A percentile compares a stretch with the other conserved stretches of the same genome.
Conservation (phyloP, 2,113 vertebrate genomes). For the Cyanistes caeruleus region DNA sequence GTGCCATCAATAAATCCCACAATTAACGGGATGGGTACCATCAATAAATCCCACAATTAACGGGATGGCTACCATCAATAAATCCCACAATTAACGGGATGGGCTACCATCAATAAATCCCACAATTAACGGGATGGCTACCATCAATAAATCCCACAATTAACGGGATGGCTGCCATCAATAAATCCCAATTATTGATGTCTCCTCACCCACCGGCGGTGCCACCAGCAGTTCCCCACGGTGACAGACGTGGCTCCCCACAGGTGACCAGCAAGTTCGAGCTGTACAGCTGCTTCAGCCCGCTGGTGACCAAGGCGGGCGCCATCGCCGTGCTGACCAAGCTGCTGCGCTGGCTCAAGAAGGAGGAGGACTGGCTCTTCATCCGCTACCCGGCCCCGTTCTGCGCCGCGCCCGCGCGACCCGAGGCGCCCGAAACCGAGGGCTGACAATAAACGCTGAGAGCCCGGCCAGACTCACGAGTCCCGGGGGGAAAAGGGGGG, state of each 20-base stretch:
- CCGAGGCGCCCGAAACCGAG: neutral
- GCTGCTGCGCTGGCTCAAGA: constrained; percentile 94
- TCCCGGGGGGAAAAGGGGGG: neutral
- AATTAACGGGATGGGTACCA: no score
- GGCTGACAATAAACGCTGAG: neutral
- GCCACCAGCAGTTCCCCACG: no score
- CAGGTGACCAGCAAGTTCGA: constrained; percentile 95
- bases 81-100: fast-evolving
- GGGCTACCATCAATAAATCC: fast-evolving
- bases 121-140: neutral
- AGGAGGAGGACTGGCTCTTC: constrained; percentile 94
- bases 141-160: fast-evolving
- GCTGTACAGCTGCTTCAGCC: constrained; percentile 93
- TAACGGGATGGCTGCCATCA: fast-evolving
- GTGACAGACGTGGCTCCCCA: neutral
- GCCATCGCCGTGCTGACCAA: constrained; percentile 93
- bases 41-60: no score
- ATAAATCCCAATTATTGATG: neutral
- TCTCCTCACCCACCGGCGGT: no score
- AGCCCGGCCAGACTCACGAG: neutral
- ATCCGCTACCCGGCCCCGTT: constrained; percentile 92
- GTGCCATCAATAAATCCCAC: no score
- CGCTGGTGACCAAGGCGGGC: constrained; percentile 91
- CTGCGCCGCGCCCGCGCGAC: constrained; percentile 83
- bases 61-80: no score